Base-by-base conservation (phyloP, 2,888 invertebrate genomes). In the Apamea epomidion region DNA sequence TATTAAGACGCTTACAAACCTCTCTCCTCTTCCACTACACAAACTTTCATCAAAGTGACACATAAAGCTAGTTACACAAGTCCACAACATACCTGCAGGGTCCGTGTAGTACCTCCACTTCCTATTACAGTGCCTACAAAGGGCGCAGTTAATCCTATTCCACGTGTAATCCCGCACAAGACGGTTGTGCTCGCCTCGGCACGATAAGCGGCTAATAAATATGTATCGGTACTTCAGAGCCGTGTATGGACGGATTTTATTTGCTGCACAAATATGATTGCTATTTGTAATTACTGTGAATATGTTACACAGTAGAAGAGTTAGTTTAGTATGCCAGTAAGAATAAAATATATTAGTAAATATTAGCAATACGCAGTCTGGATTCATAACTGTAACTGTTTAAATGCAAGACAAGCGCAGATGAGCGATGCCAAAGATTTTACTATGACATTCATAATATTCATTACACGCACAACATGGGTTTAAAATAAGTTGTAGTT, bases 141-240 rank as follows among this genome's bases (percentile, higher is more conserved):
- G 69, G 64, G 65, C 79, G 72, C 58, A 60, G 48, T 51, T 81
- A 87, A 87, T 85, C 85, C 64, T 77, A 77, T 74, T 82, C 48
- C 68, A 67, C 74, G 42, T 82, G 80, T 88, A 86, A 86, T 81
- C 79, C 37, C 45, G 60, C 69, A 58, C 77, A 70, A 80, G 79
- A 73, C 62, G 68, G 37, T 25, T 69, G 75, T 7, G 58, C 77
- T 64, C 48, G 45, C 25, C 68, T 42, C 48, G 45, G 37, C 37
- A 48, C 74, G 74, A 78, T 78, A 80, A 78, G 79, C 74, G 74
- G 64, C 76, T 83, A 77, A 83, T 89, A 87, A 87, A 89, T 89
- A 89, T 85, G 85, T 85, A 89, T 85, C 73, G 74, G 37, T 74
- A 54, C 69, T 60, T 77, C 62, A 62, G 21, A 80, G 45, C 68